These are phyloP conservation scores for Halichoeres trimaculatus DNA, from an alignment of 2,113 vertebrate genomes.

Conservation along the genomic window DNA sequence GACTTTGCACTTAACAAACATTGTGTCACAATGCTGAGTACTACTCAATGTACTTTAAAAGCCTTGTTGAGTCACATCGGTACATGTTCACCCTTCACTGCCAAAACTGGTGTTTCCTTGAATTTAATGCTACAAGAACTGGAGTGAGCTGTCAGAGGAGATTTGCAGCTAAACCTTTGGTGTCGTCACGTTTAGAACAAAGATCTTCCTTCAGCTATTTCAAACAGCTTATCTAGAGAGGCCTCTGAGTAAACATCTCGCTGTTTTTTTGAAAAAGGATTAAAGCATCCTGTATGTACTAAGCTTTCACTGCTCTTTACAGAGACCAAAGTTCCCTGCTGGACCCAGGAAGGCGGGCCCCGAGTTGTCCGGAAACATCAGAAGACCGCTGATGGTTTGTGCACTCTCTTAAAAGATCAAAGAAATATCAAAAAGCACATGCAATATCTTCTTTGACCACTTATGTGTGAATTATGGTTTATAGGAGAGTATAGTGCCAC, in stretches of 20 bases:
- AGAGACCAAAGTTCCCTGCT: conserved; percentile 62
- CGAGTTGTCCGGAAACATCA: conserved; percentile 57
- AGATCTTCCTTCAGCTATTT: too few species aligned
- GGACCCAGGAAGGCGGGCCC: conserved; percentile 55
- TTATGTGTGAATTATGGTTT: neutral
- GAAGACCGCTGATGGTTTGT: conserved; percentile 82
- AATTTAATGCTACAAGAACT: too few species aligned
- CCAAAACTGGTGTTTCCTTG: too few species aligned
- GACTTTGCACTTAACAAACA: too few species aligned
- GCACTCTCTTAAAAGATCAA: neutral
- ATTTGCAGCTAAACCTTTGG: neutral
- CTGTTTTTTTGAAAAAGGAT: neutral
- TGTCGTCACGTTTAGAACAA: too few species aligned
- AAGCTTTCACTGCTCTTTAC: conserved; percentile 27
- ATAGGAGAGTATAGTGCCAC: conserved; percentile 75
- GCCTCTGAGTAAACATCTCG: too few species aligned
- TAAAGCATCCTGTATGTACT: neutral
- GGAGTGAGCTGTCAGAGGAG: neutral
- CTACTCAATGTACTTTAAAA: too few species aligned
- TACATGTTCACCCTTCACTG: neutral
- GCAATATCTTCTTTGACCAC: neutral
- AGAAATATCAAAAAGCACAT: neutral
- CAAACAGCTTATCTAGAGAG: too few species aligned
- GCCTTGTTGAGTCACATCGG: too few species aligned
- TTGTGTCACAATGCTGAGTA: too few species aligned